These are phyloP conservation scores for Lichenostomus cassidix DNA, from an alignment of 2,113 vertebrate species.

Conservation along the genomic window DNA sequence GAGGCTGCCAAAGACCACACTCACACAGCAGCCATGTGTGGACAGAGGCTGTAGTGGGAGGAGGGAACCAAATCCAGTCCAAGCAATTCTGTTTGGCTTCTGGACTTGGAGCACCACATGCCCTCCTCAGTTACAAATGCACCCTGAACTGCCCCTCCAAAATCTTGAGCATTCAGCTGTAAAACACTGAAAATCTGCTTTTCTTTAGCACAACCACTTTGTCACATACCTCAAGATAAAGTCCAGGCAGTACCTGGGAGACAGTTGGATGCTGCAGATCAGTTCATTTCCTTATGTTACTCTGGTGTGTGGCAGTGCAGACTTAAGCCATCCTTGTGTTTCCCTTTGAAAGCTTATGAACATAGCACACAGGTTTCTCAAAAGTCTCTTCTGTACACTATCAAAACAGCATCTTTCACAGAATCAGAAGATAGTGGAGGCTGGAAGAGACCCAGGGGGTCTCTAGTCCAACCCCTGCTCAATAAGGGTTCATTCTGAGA, in stretches of 20 bases:
- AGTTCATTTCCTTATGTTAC: not conserved
- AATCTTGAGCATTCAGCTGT: not conserved
- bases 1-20: not conserved
- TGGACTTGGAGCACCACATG: rapidly evolving
- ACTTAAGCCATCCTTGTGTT: not conserved
- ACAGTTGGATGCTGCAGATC: not conserved
- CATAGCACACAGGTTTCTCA: not conserved
- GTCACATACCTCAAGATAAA: not conserved
- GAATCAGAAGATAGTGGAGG: not conserved
- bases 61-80: not conserved
- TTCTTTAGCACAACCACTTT: not conserved
- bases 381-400: not conserved
- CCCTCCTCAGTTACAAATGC: not conserved
- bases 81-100: not conserved
- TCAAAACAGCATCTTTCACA: not conserved
- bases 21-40: not conserved
- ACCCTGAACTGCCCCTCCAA: not conserved
- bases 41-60: not conserved
- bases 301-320: not conserved
- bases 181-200: not conserved
- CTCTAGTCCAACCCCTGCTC: not conserved
- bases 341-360: not conserved
- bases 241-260: not conserved
- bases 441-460: not conserved
- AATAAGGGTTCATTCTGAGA: not conserved